These are phyloP conservation scores for Actinemys pallida DNA, from an alignment of 2,113 vertebrate species.

Conservation along the genomic window DNA sequence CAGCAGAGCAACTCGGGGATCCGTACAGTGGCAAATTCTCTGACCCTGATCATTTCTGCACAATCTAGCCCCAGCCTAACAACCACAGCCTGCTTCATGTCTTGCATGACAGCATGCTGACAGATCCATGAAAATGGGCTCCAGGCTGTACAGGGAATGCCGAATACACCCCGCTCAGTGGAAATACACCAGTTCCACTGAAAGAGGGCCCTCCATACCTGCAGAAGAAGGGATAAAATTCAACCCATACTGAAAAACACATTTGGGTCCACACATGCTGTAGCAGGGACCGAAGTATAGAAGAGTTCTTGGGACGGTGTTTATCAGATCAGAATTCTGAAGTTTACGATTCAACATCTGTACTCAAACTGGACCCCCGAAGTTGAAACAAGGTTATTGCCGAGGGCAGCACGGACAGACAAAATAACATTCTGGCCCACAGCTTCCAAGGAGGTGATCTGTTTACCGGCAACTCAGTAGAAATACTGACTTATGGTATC, in stretches of 20 bases:
- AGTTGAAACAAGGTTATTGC: background rate
- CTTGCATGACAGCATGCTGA: background rate
- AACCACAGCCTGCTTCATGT: background rate
- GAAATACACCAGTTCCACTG: background rate
- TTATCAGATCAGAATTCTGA: background rate
- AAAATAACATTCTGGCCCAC: background rate
- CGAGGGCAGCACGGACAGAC: background rate
- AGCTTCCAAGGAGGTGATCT: background rate
- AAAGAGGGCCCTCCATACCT: background rate
- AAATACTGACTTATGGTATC: background rate
- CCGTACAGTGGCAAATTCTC: background rate
- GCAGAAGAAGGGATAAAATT: background rate
- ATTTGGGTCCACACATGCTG: background rate
- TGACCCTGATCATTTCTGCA: background rate
- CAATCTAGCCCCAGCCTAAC: background rate
- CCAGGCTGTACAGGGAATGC: background rate
- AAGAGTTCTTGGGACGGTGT: background rate
- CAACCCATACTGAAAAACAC: background rate
- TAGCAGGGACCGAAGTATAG: constrained; percentile 13
- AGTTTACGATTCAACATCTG: background rate
- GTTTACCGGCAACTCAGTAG: background rate
- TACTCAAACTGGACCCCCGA: background rate
- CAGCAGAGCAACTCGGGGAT: background rate
- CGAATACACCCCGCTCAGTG: background rate
- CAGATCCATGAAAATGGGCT: background rate